Conservation (phyloP, 2,888 invertebrate genomes). For the Lymantria dispar region DNA sequence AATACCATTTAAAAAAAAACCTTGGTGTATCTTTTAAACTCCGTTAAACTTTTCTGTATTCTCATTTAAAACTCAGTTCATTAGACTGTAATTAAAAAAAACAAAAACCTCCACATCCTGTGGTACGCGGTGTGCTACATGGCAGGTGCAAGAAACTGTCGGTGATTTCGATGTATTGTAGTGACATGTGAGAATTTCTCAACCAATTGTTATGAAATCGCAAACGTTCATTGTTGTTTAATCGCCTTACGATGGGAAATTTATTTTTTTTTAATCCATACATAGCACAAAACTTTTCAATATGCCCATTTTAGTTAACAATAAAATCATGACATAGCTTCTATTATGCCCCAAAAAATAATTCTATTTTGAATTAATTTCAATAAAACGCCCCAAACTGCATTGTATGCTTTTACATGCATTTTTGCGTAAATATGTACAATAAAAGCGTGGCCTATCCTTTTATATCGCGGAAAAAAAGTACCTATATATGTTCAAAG, state of each 20-base stretch:
- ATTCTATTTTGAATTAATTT: neutral
- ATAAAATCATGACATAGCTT: conserved; percentile 16
- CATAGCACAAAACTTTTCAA: conserved; percentile 29
- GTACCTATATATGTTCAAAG: neutral
- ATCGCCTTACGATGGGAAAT: conserved; percentile 60
- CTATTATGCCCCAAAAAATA: conserved; percentile 1
- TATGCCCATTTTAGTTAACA: conserved; percentile 16
- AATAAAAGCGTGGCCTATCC: no score
- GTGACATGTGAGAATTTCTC: conserved; percentile 67
- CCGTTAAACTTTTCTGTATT: no score
- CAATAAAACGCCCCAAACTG: neutral
- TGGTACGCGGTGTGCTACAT: conserved; percentile 11
- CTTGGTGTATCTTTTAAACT: no score
- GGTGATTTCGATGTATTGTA: conserved; percentile 34
- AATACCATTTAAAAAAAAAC: no score
- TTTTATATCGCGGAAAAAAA: neutral
- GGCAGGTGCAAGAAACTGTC: conserved; percentile 46
- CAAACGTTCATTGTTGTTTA: conserved; percentile 64
- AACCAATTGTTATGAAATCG: conserved; percentile 68
- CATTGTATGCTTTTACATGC: no score
- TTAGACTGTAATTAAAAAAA: neutral
- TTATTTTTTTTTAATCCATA: conserved; percentile 52
- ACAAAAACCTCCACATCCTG: conserved; percentile 16
- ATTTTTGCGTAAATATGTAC: no score
- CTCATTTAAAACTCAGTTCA: no score